phyloP scores from a whole-genome alignment of 2,888 invertebrate species.

The Rotaria socialis region DNA sequence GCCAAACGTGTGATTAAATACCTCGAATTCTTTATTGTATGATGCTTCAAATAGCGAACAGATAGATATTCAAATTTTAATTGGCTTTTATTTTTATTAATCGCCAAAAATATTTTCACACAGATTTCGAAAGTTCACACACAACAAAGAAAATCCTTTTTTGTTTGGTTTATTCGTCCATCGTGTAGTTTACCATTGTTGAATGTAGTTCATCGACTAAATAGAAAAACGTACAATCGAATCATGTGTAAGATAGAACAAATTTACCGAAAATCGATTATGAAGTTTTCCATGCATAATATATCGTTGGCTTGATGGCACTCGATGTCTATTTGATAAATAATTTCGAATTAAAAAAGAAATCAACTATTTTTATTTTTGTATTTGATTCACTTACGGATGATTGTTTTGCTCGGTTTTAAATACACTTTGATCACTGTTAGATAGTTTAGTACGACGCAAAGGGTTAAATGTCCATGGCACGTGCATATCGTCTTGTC shows the following conservation, averaged over 20 bases:
- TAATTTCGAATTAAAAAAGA: not conserved
- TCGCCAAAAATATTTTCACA: not conserved
- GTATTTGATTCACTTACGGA: not conserved
- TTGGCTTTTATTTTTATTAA: not conserved
- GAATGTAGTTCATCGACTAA: conserved; percentile 10
- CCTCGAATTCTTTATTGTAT: too few species aligned
- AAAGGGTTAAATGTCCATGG: conserved; percentile 6
- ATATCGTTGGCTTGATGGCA: not conserved
- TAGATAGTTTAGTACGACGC: not conserved
- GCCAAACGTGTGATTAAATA: too few species aligned
- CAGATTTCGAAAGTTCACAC: not conserved
- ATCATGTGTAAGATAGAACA: not conserved
- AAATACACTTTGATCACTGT: not conserved
- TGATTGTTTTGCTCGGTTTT: not conserved
- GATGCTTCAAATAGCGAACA: too few species aligned
- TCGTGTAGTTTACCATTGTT: not conserved
- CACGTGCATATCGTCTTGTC: not conserved
- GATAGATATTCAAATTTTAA: not conserved
- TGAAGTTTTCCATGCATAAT: not conserved
- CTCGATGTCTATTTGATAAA: not conserved
- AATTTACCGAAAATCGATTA: not conserved
- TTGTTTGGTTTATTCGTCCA: not conserved
- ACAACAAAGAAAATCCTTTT: not conserved
- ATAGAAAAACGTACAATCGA: not conserved
- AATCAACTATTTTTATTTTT: not conserved